Conservation (phyloP, 2,797 vertebrate species). For the Intellagama lesueurii region DNA sequence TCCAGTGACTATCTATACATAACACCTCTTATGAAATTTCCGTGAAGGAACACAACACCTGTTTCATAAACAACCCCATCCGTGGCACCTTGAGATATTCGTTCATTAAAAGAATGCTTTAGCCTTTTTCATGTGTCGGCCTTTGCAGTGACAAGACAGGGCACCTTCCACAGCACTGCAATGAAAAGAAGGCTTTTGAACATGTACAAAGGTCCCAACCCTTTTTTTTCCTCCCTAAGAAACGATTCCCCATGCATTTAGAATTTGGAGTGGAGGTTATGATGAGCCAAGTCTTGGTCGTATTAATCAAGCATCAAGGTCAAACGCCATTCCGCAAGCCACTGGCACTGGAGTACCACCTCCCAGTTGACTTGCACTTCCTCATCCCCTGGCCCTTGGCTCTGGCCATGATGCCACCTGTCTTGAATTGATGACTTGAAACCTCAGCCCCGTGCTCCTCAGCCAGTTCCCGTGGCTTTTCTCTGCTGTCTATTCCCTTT, state of each 20-base stretch:
- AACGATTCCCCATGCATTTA: too few relatives aligned
- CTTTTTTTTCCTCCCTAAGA: too few relatives aligned
- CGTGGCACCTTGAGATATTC: background rate
- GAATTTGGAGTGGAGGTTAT: too few relatives aligned
- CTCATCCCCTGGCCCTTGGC: too few relatives aligned
- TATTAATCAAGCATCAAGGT: background rate
- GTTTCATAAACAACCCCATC: slow-evolving; percentile 48
- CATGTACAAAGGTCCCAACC: background rate
- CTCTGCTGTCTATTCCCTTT: background rate
- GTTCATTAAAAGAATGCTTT: background rate
- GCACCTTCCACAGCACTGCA: background rate
- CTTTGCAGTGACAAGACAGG: background rate
- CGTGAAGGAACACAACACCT: slow-evolving; percentile 45
- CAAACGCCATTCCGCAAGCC: background rate
- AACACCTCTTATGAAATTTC: slow-evolving; percentile 66
- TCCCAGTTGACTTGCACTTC: too few relatives aligned
- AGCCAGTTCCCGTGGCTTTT: background rate
- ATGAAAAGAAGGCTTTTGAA: background rate
- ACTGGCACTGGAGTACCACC: too few relatives aligned
- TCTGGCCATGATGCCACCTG: background rate
- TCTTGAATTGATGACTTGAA: background rate
- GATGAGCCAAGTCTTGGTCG: too few relatives aligned
- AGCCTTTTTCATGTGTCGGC: background rate
- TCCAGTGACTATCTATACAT: slow-evolving; percentile 68
- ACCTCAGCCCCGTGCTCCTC: background rate